phyloP scores from a whole-genome alignment of 2,888 invertebrate species.

The Aporophyla nigra region DNA sequence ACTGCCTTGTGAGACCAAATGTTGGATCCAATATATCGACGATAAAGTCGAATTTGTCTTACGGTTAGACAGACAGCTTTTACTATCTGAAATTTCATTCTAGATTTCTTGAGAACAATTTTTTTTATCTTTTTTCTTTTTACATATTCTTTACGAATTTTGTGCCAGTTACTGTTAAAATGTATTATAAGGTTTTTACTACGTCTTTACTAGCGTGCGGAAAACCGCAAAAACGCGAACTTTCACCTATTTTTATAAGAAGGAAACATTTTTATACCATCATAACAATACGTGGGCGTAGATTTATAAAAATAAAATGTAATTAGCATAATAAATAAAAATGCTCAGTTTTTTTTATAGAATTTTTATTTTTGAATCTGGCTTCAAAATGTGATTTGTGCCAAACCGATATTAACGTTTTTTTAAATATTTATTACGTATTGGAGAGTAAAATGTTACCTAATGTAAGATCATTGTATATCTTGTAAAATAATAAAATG shows the following conservation, averaged over 20 bases:
- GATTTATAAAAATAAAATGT: conserved; percentile 48
- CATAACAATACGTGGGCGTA: conserved; percentile 50
- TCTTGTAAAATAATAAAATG: conserved; percentile 78
- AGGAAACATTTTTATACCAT: conserved; percentile 50
- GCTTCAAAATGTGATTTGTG: conserved; percentile 79
- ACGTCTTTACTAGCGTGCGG: conserved; percentile 44
- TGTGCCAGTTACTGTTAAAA: conserved; percentile 87
- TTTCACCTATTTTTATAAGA: conserved; percentile 47
- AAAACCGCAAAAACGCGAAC: conserved; percentile 16
- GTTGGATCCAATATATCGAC: conserved; percentile 44
- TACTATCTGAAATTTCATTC: conserved; percentile 36
- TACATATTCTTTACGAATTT: conserved; percentile 82
- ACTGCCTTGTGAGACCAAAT: conserved; percentile 34
- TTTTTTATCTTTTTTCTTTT: conserved; percentile 51
- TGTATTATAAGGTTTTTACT: conserved; percentile 63
- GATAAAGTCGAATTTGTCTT: background rate
- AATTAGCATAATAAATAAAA: conserved; percentile 71
- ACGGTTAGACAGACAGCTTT: conserved; percentile 18
- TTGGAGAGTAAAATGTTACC: conserved; percentile 84
- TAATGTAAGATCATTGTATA: conserved; percentile 79
- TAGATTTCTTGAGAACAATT: conserved; percentile 35
- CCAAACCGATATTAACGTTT: conserved; percentile 78
- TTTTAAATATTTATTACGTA: conserved; percentile 78
- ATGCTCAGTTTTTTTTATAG: conserved; percentile 79
- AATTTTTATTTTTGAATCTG: conserved; percentile 70